Conservation (phyloP, 2,888 invertebrate species). For the Cerastis rubricosa region DNA sequence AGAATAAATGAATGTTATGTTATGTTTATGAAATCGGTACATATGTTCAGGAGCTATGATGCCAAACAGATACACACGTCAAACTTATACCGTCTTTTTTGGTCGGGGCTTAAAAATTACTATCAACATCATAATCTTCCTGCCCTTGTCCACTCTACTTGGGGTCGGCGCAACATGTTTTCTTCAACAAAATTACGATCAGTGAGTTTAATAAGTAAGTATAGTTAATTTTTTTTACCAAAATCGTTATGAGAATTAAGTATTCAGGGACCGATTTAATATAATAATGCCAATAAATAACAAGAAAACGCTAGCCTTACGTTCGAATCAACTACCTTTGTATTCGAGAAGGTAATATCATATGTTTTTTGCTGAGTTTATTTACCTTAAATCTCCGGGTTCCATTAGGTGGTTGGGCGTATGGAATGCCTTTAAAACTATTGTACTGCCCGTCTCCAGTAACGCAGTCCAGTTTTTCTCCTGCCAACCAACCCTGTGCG, state of each 20-base stretch:
- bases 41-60: too few species aligned
- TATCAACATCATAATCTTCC: too few species aligned
- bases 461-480: slow-evolving; percentile 13
- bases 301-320: background rate
- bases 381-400: slow-evolving; percentile 35
- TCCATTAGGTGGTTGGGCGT: slow-evolving; percentile 23
- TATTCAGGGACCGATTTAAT: background rate
- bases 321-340: background rate
- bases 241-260: background rate
- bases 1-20: too few species aligned
- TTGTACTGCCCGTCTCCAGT: slow-evolving; percentile 28
- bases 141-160: too few species aligned
- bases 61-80: background rate
- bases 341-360: background rate
- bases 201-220: background rate
- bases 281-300: background rate
- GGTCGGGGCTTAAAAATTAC: too few species aligned
- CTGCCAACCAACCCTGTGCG: slow-evolving; percentile 30
- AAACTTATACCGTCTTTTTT: too few species aligned
- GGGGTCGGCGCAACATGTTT: too few species aligned
- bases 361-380: background rate
- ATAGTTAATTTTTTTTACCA: background rate
- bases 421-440: slow-evolving; percentile 41
- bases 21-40: too few species aligned
- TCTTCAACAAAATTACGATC: background rate